These are phyloP conservation scores for Drosophila yakuba DNA, from an alignment of 1,140 invertebrate genomes.

Conservation along the genomic window DNA sequence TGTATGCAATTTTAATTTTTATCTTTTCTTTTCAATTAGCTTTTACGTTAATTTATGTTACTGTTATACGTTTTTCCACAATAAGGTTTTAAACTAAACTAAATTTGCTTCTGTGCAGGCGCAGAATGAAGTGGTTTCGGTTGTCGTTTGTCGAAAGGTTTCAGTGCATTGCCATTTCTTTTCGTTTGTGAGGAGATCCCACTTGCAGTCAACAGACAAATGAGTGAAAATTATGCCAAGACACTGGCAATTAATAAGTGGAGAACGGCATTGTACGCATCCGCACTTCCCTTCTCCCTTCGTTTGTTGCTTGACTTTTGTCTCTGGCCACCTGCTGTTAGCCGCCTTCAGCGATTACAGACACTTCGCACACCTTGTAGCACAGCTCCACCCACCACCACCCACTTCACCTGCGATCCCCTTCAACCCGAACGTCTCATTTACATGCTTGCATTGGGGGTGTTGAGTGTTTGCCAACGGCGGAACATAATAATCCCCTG, in stretches of 20 bases:
- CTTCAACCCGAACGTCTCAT: slow-evolving; percentile 43
- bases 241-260: slow-evolving; percentile 80
- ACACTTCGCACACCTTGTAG: slow-evolving; percentile 21
- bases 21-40: too few relatives aligned
- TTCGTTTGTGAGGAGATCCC: slow-evolving; percentile 66
- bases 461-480: slow-evolving; percentile 56
- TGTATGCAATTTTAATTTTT: too few relatives aligned
- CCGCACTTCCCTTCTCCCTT: slow-evolving; percentile 1
- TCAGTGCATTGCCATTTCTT: slow-evolving; percentile 44
- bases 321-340: slow-evolving; percentile 56
- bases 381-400: neutral
- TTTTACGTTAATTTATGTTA: too few relatives aligned
- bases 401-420: slow-evolving; percentile 2
- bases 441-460: slow-evolving; percentile 40
- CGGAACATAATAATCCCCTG: slow-evolving; percentile 59
- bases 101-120: neutral
- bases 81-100: too few relatives aligned
- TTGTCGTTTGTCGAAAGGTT: slow-evolving; percentile 11
- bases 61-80: too few relatives aligned
- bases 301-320: slow-evolving; percentile 34
- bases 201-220: slow-evolving; percentile 79
- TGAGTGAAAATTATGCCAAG: slow-evolving; percentile 81
- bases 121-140: neutral
- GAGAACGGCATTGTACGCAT: slow-evolving; percentile 47
- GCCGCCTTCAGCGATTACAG: slow-evolving; percentile 41